phyloP scores from a whole-genome alignment of 2,797 vertebrate species.

The Jordanella pulchra region DNA sequence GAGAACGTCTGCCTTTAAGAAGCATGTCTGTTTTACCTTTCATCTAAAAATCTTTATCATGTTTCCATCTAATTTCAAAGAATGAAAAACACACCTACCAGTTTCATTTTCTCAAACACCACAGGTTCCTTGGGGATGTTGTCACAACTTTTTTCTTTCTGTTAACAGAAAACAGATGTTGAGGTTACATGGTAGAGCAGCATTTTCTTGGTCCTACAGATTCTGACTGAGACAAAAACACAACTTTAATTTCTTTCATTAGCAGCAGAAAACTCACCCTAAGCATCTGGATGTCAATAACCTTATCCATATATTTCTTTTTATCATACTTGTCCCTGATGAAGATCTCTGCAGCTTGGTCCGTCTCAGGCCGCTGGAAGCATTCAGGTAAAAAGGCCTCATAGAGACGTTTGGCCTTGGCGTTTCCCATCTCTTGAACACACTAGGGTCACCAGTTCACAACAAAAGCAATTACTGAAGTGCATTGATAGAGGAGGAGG shows the following conservation, averaged over 20 bases:
- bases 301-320: constrained; percentile 97
- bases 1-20: not conserved
- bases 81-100: constrained; percentile 78
- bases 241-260: not conserved
- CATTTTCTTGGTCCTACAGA: not conserved
- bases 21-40: not conserved
- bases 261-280: constrained; percentile 81
- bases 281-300: constrained; percentile 89
- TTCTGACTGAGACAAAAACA: not conserved
- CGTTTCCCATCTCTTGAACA: constrained; percentile 97
- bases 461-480: not conserved
- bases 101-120: constrained; percentile 97
- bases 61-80: not conserved
- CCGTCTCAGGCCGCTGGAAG: constrained; percentile 92
- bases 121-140: constrained; percentile 87
- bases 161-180: constrained; percentile 36
- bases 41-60: not conserved
- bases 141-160: constrained; percentile 94
- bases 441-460: constrained; percentile 77
- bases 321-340: constrained; percentile 98
- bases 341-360: constrained; percentile 93
- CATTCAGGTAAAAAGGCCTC: constrained; percentile 96
- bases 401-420: constrained; percentile 93
- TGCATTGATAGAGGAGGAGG: not conserved
- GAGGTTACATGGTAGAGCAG: not conserved